phyloP scores from a whole-genome alignment of 2,113 vertebrate genomes.

The Garra rufa region DNA sequence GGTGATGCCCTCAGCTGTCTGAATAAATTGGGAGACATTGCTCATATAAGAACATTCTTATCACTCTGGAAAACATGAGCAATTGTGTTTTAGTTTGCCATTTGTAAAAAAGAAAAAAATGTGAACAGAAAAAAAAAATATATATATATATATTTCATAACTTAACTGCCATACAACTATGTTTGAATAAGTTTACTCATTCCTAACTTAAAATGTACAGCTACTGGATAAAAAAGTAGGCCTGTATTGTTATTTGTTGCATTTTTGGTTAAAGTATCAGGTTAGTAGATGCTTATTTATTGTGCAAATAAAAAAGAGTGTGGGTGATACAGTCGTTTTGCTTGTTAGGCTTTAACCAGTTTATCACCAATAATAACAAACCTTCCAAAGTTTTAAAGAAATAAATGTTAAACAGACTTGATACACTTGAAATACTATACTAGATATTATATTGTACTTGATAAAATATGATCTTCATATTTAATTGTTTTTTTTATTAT shows the following conservation, averaged over 20 bases:
- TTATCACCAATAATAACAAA: neutral
- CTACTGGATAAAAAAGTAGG: neutral
- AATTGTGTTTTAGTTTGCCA: conserved; percentile 39
- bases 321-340: neutral
- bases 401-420: neutral
- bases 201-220: neutral
- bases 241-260: neutral
- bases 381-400: neutral
- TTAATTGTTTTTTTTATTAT: neutral
- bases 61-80: conserved; percentile 29
- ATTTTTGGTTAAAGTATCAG: neutral
- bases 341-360: neutral
- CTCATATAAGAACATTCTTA: conserved; percentile 62
- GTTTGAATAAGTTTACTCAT: conserved; percentile 3
- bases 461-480: neutral
- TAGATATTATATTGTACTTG: neutral
- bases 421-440: no score
- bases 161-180: neutral
- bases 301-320: neutral
- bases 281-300: neutral
- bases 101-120: conserved; percentile 6
- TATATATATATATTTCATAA: neutral
- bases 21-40: conserved; percentile 76
- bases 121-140: neutral
- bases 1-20: conserved; percentile 73